These are phyloP conservation scores for Anthopleura xanthogrammica DNA, from an alignment of 92 coral and sea anemone genomes.

Conservation along the genomic window DNA sequence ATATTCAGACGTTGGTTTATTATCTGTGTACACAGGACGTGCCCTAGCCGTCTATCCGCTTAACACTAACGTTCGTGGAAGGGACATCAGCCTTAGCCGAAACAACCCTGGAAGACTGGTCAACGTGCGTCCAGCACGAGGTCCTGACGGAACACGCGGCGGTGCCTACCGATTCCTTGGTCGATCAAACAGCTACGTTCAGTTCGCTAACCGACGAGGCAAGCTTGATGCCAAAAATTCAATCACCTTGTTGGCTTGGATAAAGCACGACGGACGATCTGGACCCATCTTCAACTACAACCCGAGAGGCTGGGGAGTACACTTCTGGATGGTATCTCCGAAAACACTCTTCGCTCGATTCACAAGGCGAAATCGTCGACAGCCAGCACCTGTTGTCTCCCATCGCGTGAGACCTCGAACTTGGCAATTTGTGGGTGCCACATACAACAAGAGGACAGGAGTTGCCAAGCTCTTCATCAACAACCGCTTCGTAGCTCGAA, in stretches of 20 bases:
- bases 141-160: conserved; percentile 35
- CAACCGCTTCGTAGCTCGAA: no score
- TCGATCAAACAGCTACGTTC: conserved; percentile 13
- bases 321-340: conserved; percentile 55
- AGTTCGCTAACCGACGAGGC: background rate
- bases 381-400: no score
- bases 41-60: conserved; percentile 42
- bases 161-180: background rate
- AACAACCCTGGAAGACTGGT: conserved; percentile 30
- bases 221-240: no score
- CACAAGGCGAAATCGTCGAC: no score
- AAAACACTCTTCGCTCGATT: conserved; percentile 42
- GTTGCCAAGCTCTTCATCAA: no score
- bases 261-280: conserved; percentile 43
- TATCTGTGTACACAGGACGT: no score
- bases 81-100: background rate
- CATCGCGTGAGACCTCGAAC: no score
- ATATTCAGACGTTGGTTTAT: no score
- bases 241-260: conserved; percentile 6
- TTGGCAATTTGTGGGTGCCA: no score
- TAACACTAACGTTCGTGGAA: no score
- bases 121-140: conserved; percentile 43
- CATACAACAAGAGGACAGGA: no score
- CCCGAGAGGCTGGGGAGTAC: background rate
- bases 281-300: conserved; percentile 8